Base-by-base conservation (phyloP, 2,113 vertebrate genomes). In the Psephotus haematonotus region DNA sequence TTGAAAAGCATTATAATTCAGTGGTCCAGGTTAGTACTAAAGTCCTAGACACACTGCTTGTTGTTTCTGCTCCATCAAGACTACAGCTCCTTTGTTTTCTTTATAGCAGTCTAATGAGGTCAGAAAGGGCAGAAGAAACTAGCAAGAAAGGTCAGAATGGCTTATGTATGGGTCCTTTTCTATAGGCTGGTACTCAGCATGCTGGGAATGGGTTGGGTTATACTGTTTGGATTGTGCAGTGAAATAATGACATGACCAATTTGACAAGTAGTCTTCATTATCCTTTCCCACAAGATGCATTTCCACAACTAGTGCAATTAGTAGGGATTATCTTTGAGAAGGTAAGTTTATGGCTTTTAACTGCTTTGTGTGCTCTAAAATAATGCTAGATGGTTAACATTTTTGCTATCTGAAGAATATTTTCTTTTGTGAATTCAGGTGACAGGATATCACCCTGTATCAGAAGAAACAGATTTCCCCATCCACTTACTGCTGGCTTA, bases 191-290 rank as follows among this genome's bases (percentile, higher is more conserved):
- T 95, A 95, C 78, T 82, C 90, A 97, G 85, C 85, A 47, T 90
- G 86, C 60, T 76, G 47, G 81, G 93, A 96, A 83, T 43, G 71
- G 57, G 60, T 75, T 70, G 65, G 78, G 71, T 75, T 92, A 20
- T 92, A 29, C 52, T 64, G 70, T 92, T 93, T 83, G 76, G 82
- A 93, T 86, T 93, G 83, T 96, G 77, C 77, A 81, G 59, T 19
- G 69, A 96, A 98, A 95, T 93, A 93, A 97, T 86, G 96, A 94
- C 93, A 90, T 91, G 93, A 95, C 86, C 90, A 94, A 69, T 96
- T 95, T 97, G 92, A 95, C 91, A 92, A 95, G 69, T 82, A 93
- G 86, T 68, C 92, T 97, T 97, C 91, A 60, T 97, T 97, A 96
- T 91, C 78, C 93, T 93, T 97, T 97, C 91, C 88, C 94, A 92